phyloP scores from a whole-genome alignment of 2,113 vertebrate genomes.

The Mustelus asterias region DNA sequence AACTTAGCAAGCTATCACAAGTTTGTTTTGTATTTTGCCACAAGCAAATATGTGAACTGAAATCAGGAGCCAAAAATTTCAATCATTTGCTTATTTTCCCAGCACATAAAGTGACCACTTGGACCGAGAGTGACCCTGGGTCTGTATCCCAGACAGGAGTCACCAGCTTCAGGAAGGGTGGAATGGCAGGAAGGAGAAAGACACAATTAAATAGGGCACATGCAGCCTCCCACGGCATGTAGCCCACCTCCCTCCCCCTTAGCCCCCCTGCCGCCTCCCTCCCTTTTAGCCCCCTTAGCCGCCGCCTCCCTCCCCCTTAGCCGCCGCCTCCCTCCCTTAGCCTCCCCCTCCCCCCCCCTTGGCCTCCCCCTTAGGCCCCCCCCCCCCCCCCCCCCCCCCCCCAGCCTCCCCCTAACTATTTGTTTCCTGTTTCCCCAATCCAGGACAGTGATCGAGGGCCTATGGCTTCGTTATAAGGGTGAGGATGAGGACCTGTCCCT shows the following conservation, averaged over 20 bases:
- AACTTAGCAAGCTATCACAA: no score
- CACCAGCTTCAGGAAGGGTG: background rate
- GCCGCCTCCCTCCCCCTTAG: no score
- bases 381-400: background rate
- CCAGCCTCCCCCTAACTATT: background rate
- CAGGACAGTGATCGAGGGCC: constrained; percentile 88
- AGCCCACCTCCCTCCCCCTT: no score
- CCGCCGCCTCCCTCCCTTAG: no score
- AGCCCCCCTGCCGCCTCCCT: no score
- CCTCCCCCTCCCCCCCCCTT: no score
- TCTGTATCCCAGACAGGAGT: background rate
- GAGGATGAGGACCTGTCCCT: constrained; percentile 77
- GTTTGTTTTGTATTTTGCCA: background rate
- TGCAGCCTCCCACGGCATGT: no score
- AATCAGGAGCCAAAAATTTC: background rate
- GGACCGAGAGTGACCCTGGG: background rate
- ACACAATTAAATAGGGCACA: no score
- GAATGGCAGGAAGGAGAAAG: background rate
- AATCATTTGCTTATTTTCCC: no score
- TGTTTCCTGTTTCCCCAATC: background rate
- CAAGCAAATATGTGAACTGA: background rate
- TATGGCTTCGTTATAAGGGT: constrained; percentile 85
- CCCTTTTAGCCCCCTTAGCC: no score
- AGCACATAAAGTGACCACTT: background rate
- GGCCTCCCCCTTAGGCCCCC: no score